Conservation (phyloP, 2,888 invertebrate species). For the Dastarcus helophoroides region DNA sequence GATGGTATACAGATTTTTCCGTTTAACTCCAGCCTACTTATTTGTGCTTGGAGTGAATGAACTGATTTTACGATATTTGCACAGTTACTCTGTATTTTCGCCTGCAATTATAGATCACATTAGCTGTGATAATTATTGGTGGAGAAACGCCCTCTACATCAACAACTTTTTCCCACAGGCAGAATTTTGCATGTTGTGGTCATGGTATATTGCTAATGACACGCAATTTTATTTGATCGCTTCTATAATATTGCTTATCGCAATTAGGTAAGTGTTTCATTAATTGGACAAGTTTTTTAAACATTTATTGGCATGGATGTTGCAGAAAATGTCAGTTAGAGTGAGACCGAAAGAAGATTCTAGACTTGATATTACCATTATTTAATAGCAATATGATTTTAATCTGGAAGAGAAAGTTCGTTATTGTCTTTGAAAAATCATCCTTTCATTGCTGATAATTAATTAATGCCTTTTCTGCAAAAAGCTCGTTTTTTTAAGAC, state of each 20-base stretch:
- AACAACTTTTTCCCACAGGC: slow-evolving; percentile 66
- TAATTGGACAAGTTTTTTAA: too few species aligned
- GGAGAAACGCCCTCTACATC: slow-evolving; percentile 73
- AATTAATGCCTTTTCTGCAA: too few species aligned
- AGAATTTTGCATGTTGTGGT: slow-evolving; percentile 75
- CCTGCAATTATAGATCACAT: slow-evolving; percentile 58
- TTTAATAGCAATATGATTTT: too few species aligned
- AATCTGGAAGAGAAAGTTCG: too few species aligned
- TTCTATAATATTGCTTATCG: slow-evolving; percentile 51
- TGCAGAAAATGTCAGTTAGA: too few species aligned
- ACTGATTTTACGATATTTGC: slow-evolving; percentile 57
- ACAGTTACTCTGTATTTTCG: slow-evolving; percentile 62
- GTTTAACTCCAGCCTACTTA: slow-evolving; percentile 72
- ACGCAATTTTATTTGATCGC: slow-evolving; percentile 67
- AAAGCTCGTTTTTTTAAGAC: too few species aligned
- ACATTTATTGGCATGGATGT: too few species aligned
- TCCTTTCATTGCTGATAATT: too few species aligned
- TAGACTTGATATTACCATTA: too few species aligned
- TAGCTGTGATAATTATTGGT: slow-evolving; percentile 70
- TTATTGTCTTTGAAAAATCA: too few species aligned
- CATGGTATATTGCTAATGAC: slow-evolving; percentile 74
- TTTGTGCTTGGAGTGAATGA: slow-evolving; percentile 67
- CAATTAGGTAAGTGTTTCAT: slow-evolving; percentile 57
- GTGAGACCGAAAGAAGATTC: too few species aligned
- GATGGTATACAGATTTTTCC: slow-evolving; percentile 53